Percentiles rank a stretch among this genome's conserved stretches.
phyloP scores from a whole-genome alignment of 1,140 invertebrate genomes.

The Reticulitermes speratus region DNA sequence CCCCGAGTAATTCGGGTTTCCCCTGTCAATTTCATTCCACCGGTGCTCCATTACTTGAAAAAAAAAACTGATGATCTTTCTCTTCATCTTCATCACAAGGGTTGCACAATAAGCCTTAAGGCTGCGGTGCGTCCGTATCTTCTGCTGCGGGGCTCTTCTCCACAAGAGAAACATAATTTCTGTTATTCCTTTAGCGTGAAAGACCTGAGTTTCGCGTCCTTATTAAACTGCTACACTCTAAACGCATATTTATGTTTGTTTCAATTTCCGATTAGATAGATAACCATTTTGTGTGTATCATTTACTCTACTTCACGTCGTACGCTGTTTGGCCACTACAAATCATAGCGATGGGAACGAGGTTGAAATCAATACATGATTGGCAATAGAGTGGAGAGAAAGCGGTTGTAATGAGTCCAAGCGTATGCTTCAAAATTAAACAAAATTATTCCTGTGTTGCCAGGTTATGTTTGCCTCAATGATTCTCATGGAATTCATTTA shows the following conservation, averaged over 20 bases:
- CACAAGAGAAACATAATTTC: too few relatives aligned
- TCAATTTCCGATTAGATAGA: not conserved
- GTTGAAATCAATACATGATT: not conserved
- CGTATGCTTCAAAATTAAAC: conserved; percentile 3
- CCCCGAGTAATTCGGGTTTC: too few relatives aligned
- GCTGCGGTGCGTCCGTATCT: too few relatives aligned
- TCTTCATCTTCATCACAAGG: too few relatives aligned
- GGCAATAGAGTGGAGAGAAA: not conserved
- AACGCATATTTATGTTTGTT: not conserved
- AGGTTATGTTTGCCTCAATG: conserved; percentile 10
- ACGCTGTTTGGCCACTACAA: not conserved
- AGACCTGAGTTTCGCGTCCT: too few relatives aligned
- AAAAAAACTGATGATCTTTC: too few relatives aligned
- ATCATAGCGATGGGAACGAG: not conserved
- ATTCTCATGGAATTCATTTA: conserved; percentile 4
- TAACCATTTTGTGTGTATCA: not conserved
- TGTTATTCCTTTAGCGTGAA: too few relatives aligned
- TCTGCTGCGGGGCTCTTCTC: too few relatives aligned
- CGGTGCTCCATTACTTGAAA: too few relatives aligned
- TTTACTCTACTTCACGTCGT: not conserved
- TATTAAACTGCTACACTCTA: too few relatives aligned
- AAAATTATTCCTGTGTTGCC: conserved; percentile 15
- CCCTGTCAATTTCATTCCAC: too few relatives aligned
- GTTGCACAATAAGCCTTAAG: too few relatives aligned
- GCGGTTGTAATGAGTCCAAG: conserved; percentile 4